Conservation (phyloP, 1,140 invertebrate species). For the Diorhabda elongata region DNA sequence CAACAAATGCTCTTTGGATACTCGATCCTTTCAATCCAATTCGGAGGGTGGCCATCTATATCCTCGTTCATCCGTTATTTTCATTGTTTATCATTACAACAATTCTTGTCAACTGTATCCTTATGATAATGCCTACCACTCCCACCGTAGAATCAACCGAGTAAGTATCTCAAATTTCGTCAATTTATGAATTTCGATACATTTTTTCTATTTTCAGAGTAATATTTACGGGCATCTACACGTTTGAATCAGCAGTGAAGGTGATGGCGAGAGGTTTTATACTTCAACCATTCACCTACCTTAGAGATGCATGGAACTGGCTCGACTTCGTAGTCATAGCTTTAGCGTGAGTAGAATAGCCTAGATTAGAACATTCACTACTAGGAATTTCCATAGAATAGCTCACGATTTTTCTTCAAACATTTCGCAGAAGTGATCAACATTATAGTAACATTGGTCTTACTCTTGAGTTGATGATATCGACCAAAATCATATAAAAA, state of each 20-base stretch:
- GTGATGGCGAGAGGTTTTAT: constrained; percentile 99
- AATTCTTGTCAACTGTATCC: constrained; percentile 95
- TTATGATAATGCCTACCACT: constrained; percentile 95
- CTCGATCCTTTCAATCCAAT: constrained; percentile 96
- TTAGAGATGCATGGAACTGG: constrained; percentile 99
- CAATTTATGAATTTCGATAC: no score
- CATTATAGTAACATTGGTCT: not conserved
- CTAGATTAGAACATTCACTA: constrained; percentile 29
- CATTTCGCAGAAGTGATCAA: not conserved
- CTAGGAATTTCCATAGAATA: constrained; percentile 17
- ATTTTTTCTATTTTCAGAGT: constrained; percentile 68
- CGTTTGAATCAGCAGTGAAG: constrained; percentile 97
- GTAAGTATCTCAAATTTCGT: constrained; percentile 64
- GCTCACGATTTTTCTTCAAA: constrained; percentile 2
- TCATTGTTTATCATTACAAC: constrained; percentile 97
- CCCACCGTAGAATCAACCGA: constrained; percentile 92
- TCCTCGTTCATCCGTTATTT: constrained; percentile 96
- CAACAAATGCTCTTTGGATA: constrained; percentile 91
- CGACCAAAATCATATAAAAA: no score
- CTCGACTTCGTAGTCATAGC: constrained; percentile 99
- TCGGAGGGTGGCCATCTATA: constrained; percentile 93
- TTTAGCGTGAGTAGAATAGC: constrained; percentile 90
- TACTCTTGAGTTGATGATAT: no score
- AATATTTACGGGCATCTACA: constrained; percentile 99
- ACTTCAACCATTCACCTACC: constrained; percentile 97